Evolutionary conservation across 2,113 vertebrate species (phyloP).

Genomic region (Gavialis gangeticus): DNA sequence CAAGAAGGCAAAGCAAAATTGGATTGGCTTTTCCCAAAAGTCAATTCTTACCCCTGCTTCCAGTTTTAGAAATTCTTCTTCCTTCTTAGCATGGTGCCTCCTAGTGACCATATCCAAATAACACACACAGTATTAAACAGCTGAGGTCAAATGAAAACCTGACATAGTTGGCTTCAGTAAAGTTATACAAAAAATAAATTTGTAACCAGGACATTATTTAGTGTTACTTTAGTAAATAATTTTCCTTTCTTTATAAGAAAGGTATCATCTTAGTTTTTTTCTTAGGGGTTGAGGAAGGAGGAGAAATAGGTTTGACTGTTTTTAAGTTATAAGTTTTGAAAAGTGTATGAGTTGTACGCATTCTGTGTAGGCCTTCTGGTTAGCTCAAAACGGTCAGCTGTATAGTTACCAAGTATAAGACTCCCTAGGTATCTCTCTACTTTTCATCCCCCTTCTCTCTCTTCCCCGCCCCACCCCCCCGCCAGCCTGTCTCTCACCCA

Average conservation of each 20-base stretch:
- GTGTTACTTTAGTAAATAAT: not conserved
- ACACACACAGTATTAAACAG: not conserved
- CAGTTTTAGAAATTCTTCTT: not conserved
- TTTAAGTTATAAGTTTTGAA: too few species aligned
- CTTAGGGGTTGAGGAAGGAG: too few species aligned
- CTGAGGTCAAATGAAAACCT: not conserved
- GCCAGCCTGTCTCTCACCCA: too few species aligned
- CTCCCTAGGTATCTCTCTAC: too few species aligned
- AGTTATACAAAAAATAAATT: not conserved
- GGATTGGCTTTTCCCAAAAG: not conserved
- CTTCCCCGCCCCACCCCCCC: too few species aligned
- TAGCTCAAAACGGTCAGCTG: too few species aligned
- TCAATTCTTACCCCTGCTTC: not conserved
- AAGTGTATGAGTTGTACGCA: too few species aligned
- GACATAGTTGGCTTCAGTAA: not conserved
- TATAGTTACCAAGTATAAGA: too few species aligned
- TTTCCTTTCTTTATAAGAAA: not conserved
- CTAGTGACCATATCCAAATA: not conserved
- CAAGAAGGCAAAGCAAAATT: not conserved
- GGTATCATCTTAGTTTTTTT: not conserved
- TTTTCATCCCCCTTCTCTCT: too few species aligned
- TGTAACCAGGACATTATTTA: not conserved
- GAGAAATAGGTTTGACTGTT: too few species aligned
- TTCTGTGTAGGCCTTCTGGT: too few species aligned
- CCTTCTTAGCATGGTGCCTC: not conserved